These are phyloP conservation scores for Druceiella hillmani DNA, from an alignment of 2,888 invertebrate species.

Conservation along the genomic window DNA sequence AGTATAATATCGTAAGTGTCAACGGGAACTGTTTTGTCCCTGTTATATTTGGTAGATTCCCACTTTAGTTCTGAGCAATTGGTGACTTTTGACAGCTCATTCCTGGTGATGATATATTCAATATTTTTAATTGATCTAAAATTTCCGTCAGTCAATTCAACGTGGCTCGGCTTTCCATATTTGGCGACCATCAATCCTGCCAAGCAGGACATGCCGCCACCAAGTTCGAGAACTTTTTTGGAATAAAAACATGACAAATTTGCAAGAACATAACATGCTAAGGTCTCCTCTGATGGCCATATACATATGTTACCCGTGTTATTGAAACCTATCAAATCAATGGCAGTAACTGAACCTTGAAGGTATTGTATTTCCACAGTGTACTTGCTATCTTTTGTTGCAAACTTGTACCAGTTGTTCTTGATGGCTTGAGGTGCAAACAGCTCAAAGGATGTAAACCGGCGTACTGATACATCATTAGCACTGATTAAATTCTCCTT, in stretches of 20 bases:
- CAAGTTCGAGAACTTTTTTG: slow-evolving; percentile 68
- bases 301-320: slow-evolving; percentile 77
- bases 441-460: slow-evolving; percentile 55
- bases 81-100: slow-evolving; percentile 43
- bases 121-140: slow-evolving; percentile 69
- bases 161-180: slow-evolving; percentile 56
- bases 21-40: slow-evolving; percentile 28
- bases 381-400: slow-evolving; percentile 41
- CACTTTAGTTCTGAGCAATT: slow-evolving; percentile 47
- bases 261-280: slow-evolving; percentile 62
- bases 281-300: slow-evolving; percentile 75
- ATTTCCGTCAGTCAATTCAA: slow-evolving; percentile 76
- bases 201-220: slow-evolving; percentile 81
- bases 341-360: slow-evolving; percentile 58
- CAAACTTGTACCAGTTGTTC: slow-evolving; percentile 58
- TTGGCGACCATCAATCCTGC: slow-evolving; percentile 70
- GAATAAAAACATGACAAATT: slow-evolving; percentile 59
- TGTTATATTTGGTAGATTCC: slow-evolving; percentile 35
- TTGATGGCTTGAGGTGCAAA: slow-evolving; percentile 35
- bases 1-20: slow-evolving; percentile 71
- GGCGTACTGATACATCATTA: slow-evolving; percentile 43
- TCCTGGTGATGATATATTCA: slow-evolving; percentile 57
- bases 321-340: slow-evolving; percentile 73
- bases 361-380: slow-evolving; percentile 55
- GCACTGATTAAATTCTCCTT: slow-evolving; percentile 26